These are phyloP conservation scores for Acanthis flammea DNA, from an alignment of 2,797 vertebrate genomes.

Conservation along the genomic window DNA sequence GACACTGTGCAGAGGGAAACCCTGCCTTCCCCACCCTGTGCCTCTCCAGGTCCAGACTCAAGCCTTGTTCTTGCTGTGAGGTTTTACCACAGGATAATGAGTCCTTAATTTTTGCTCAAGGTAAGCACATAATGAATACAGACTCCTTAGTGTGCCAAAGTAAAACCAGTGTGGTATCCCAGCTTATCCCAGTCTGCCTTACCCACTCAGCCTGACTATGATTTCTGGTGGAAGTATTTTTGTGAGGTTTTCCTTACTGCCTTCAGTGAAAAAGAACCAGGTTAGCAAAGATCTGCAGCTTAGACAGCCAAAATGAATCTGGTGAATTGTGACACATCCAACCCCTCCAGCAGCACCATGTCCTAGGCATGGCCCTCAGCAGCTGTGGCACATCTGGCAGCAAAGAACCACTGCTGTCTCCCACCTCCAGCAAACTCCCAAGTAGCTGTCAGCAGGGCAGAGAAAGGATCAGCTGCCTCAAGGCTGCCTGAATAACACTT, in stretches of 20 bases:
- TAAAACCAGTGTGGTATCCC: not conserved
- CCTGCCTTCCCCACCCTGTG: not conserved
- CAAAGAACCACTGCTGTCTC: not conserved
- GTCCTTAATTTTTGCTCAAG: not conserved
- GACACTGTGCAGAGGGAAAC: not conserved
- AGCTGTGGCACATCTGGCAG: not conserved
- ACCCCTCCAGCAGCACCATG: not conserved
- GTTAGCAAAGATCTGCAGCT: not conserved
- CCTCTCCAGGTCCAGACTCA: not conserved
- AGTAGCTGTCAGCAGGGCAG: not conserved
- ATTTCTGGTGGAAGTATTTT: not conserved
- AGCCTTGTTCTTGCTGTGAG: not conserved
- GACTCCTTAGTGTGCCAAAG: not conserved
- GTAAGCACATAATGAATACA: not conserved
- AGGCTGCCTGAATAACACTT: not conserved
- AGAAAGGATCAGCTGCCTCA: not conserved
- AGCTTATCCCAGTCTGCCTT: not conserved
- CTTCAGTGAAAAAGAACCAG: not conserved
- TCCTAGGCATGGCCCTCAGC: not conserved
- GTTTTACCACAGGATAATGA: not conserved
- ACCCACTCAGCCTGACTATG: not conserved
- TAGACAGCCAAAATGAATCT: not conserved
- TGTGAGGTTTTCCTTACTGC: not conserved
- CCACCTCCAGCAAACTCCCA: not conserved
- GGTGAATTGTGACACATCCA: not conserved